Evolutionary conservation across 2,888 invertebrate genomes (phyloP).

Genomic region (Epistrophe eligans): DNA sequence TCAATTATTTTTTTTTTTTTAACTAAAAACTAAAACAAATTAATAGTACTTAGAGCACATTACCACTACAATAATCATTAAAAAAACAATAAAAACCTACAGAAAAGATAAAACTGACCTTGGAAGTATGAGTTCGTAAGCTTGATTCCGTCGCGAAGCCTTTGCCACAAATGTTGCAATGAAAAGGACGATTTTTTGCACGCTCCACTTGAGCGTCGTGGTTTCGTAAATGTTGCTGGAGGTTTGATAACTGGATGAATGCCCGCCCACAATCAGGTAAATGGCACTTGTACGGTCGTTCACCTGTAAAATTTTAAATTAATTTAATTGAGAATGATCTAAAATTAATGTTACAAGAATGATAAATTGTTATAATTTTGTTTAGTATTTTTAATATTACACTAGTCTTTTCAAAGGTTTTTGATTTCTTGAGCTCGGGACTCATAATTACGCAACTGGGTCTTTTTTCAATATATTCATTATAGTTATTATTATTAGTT

Average conservation of each 20-base stretch:
- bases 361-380: background rate
- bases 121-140: slow-evolving; percentile 96
- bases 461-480: too few species aligned
- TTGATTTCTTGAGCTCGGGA: too few species aligned
- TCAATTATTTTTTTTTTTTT: background rate
- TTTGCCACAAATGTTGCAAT: slow-evolving; percentile 98
- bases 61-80: background rate
- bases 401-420: too few species aligned
- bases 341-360: background rate
- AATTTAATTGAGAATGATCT: background rate
- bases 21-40: background rate
- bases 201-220: slow-evolving; percentile 98
- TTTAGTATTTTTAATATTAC: too few species aligned
- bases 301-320: slow-evolving; percentile 86
- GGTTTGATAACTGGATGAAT: slow-evolving; percentile 97
- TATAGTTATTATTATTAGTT: background rate
- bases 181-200: slow-evolving; percentile 97
- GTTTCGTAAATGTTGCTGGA: slow-evolving; percentile 97
- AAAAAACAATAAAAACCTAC: background rate
- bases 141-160: slow-evolving; percentile 98
- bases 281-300: slow-evolving; percentile 98
- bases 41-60: background rate
- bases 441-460: too few species aligned
- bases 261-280: slow-evolving; percentile 97
- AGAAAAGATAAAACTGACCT: slow-evolving; percentile 88